Evolutionary conservation across 2,888 invertebrate species (phyloP).

Genomic region (Macaria notata): DNA sequence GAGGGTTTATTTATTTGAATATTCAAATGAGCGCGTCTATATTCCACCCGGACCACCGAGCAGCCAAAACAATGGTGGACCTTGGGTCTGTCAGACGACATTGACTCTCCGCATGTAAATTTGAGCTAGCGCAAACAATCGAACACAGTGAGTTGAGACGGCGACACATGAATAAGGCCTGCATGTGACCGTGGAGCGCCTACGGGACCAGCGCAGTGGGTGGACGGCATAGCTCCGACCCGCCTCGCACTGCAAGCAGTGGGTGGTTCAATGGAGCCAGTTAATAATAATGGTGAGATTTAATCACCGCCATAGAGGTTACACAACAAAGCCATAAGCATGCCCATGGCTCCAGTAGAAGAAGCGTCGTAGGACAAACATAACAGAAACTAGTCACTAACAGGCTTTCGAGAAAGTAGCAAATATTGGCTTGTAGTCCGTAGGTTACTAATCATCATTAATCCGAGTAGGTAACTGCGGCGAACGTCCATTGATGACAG

Average conservation of each 20-base stretch:
- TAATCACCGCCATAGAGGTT: constrained; percentile 80
- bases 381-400: constrained; percentile 69
- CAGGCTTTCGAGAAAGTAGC: constrained; percentile 60
- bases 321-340: constrained; percentile 76
- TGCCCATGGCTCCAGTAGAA: constrained; percentile 67
- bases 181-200: constrained; percentile 80
- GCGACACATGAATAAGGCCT: constrained; percentile 70
- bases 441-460: constrained; percentile 64
- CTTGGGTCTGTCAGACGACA: constrained; percentile 70
- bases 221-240: constrained; percentile 80
- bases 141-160: constrained; percentile 71
- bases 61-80: constrained; percentile 75
- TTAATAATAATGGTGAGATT: constrained; percentile 82
- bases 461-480: constrained; percentile 39
- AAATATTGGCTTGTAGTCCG: constrained; percentile 56
- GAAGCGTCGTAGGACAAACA: constrained; percentile 43
- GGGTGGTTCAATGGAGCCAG: constrained; percentile 82
- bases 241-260: constrained; percentile 78
- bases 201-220: constrained; percentile 79
- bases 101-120: constrained; percentile 77
- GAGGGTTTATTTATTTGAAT: constrained; percentile 52
- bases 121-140: constrained; percentile 72
- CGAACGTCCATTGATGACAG: constrained; percentile 31
- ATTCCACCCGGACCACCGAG: constrained; percentile 71
- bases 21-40: constrained; percentile 63